Evolutionary conservation across 37 sponge, comb jelly and placozoan species (phyloP).

Genomic region (Haliclona indistincta): DNA sequence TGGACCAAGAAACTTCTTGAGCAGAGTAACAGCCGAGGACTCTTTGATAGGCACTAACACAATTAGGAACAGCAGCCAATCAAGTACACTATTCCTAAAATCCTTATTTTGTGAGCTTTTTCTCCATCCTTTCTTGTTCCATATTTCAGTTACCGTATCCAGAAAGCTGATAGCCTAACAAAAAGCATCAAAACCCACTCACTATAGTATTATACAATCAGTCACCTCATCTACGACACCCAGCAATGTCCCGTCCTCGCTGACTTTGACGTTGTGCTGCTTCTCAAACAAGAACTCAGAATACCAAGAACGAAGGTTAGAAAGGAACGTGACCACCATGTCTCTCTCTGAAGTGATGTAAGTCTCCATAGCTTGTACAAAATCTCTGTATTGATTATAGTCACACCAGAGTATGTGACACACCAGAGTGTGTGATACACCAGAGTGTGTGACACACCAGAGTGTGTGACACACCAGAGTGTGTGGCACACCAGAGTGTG

Average conservation of each 20-base stretch:
- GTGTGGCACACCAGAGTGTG: too few relatives aligned
- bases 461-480: too few relatives aligned
- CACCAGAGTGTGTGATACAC: too few relatives aligned
- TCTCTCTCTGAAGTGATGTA: background rate
- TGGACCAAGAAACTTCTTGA: background rate
- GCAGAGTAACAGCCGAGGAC: background rate
- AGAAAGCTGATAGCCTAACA: slow-evolving; percentile 15
- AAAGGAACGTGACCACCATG: background rate
- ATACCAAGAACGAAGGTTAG: background rate
- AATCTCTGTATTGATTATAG: too few relatives aligned
- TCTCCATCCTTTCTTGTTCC: background rate
- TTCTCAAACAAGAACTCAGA: background rate
- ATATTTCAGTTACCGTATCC: slow-evolving; percentile 6
- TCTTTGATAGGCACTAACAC: background rate
- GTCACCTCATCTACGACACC: slow-evolving; percentile 7
- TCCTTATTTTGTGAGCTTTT: slow-evolving; percentile 3
- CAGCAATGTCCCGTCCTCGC: background rate
- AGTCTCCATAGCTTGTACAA: background rate
- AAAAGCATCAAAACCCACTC: background rate
- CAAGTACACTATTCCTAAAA: background rate
- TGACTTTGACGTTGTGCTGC: background rate
- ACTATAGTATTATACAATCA: background rate
- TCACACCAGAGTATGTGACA: too few relatives aligned
- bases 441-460: too few relatives aligned
- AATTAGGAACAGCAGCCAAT: background rate